These are phyloP conservation scores for Caenorhabditis sp. DNA, from an alignment of 2,888 invertebrate genomes.

Conservation along the genomic window DNA sequence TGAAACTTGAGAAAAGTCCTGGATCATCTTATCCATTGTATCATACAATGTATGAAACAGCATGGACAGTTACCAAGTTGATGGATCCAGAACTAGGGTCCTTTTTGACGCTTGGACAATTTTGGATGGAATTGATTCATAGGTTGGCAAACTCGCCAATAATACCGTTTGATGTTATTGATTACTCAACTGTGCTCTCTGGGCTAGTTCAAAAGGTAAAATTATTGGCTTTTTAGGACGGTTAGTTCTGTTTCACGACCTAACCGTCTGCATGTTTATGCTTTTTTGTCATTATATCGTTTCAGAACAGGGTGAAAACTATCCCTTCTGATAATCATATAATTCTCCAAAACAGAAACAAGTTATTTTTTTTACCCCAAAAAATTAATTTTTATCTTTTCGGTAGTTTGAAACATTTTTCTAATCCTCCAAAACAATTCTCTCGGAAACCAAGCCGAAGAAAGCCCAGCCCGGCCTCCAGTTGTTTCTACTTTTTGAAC, in stretches of 20 bases:
- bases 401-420: background rate
- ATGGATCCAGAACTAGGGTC: constrained; percentile 26
- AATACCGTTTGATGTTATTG: constrained; percentile 43
- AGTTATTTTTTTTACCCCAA: background rate
- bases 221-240: too few relatives aligned
- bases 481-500: too few relatives aligned
- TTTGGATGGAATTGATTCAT: constrained; percentile 38
- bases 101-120: constrained; percentile 32
- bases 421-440: too few relatives aligned
- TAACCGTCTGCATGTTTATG: too few relatives aligned
- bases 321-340: too few relatives aligned
- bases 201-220: constrained; percentile 15
- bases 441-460: too few relatives aligned
- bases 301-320: too few relatives aligned
- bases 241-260: too few relatives aligned
- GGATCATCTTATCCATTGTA: constrained; percentile 48
- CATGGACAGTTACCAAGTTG: constrained; percentile 45
- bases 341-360: background rate
- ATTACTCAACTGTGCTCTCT: constrained; percentile 34
- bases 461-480: too few relatives aligned
- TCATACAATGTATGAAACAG: constrained; percentile 53
- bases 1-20: constrained; percentile 41
- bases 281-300: too few relatives aligned
- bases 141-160: constrained; percentile 45
- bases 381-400: background rate